Base-by-base conservation (phyloP, 2,888 invertebrate species). In the Sinodicranocentrus sp. region DNA sequence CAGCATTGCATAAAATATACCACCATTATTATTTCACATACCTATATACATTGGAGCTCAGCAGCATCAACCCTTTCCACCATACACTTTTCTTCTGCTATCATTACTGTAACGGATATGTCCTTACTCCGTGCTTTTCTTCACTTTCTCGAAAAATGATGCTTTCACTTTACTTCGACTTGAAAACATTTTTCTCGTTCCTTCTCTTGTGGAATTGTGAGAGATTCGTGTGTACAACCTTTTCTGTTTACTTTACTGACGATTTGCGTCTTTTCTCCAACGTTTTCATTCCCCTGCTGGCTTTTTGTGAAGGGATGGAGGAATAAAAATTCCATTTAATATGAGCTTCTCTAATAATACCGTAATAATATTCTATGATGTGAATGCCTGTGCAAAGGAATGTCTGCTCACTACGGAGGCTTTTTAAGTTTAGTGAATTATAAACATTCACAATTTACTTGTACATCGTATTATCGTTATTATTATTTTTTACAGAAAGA, bases 1-100 rank as follows among this genome's bases (percentile, higher is more conserved):
- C 68, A 78, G 44, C 78, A 78, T 70, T 78, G 78, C 78, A 78
- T 78, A 78, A 78, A 78, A 78, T 77, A 77, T 59, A 68, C 68
- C 68, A 78, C 76, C 67, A 77, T 70, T 78, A 78, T 70, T 54
- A 65, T 44, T 73, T 61, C 33, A 61, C 28, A 61, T 17, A 61
- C 21, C 25, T 23, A 28, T n/a, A 33, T 48, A n/a, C n/a, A n/a
- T 48, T 48, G n/a, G 13, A 13, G 13, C 39, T 57, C 57, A 57
- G 8, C 23, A 57, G 19, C 19, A 52, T 10, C 33, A 5, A 48
- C 13, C 48, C 48, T n/a, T 48, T 48, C 48, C 48, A 48, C 15
- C 48, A 48, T n/a, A 57, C 25, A 57, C 33, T 33, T 33, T 10
- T 33, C 33, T 44, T n/a, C 43, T 25, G 28, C 57, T 73, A 57